phyloP scores from a whole-genome alignment of 2,888 invertebrate species.

The Eupithecia tripunctaria region DNA sequence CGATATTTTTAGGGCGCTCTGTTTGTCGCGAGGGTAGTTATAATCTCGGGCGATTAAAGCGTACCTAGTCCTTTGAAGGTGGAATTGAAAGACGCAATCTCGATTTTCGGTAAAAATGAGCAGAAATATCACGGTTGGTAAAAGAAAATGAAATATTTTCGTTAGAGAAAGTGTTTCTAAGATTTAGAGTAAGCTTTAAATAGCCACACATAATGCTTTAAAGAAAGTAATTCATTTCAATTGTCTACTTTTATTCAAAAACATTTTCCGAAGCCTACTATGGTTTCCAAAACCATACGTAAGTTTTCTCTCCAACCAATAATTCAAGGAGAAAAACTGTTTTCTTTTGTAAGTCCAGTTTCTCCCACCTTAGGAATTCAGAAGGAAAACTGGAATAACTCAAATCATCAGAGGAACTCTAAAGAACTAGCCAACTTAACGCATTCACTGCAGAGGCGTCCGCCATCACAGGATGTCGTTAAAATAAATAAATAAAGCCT shows the following conservation, averaged over 20 bases:
- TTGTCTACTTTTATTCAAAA: no score
- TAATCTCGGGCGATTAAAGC: conserved; percentile 25
- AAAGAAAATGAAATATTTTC: background rate
- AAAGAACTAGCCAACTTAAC: background rate
- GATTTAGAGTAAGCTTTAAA: background rate
- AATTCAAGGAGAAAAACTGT: no score
- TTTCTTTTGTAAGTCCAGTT: no score
- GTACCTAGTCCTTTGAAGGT: conserved; percentile 5
- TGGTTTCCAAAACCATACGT: no score
- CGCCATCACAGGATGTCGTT: no score
- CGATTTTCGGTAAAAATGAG: background rate
- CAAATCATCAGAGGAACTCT: background rate
- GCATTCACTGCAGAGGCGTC: no score
- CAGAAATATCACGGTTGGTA: background rate
- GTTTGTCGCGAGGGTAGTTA: conserved; percentile 35
- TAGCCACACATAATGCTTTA: background rate
- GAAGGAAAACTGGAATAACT: no score
- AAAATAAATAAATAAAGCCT: no score
- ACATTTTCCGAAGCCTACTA: no score
- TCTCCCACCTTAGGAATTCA: no score
- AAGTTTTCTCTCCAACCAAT: no score
- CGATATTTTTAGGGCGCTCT: conserved; percentile 50
- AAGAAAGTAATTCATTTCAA: background rate
- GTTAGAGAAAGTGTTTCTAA: background rate
- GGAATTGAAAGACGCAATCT: conserved; percentile 1